These are phyloP conservation scores for Acomys russatus DNA, from an alignment of 2,797 vertebrate species.

Conservation along the genomic window DNA sequence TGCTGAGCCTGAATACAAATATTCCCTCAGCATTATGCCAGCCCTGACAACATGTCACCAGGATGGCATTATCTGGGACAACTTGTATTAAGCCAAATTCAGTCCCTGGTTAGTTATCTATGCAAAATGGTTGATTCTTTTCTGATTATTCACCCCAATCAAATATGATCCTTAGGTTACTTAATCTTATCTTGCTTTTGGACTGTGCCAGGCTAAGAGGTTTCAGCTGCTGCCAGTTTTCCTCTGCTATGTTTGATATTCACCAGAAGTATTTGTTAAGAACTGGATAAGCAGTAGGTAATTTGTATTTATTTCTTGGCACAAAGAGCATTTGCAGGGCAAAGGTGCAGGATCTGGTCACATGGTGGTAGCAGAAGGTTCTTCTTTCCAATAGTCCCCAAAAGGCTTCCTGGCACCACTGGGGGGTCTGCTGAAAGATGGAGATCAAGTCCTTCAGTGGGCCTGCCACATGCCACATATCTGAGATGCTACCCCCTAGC, in stretches of 20 bases:
- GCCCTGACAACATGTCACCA: conserved; percentile 34
- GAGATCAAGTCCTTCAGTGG: not conserved
- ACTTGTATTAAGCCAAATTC: conserved; percentile 10
- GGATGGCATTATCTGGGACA: conserved; percentile 27
- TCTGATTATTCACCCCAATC: not conserved
- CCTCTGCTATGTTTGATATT: conserved; percentile 38
- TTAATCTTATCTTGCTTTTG: conserved; percentile 59
- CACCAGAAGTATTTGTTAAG: conserved; percentile 79
- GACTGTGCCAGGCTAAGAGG: conserved; percentile 31
- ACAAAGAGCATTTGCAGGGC: conserved; percentile 27
- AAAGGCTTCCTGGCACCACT: not conserved
- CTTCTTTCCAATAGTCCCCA: conserved; percentile 14
- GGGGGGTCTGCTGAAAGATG: not conserved
- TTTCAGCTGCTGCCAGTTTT: conserved; percentile 36
- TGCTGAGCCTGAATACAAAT: conserved; percentile 70
- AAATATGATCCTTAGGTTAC: conserved; percentile 3
- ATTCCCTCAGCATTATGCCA: conserved; percentile 72
- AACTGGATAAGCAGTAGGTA: conserved; percentile 74
- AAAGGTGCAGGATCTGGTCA: conserved; percentile 25
- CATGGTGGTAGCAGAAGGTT: not conserved
- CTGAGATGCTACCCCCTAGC: not conserved
- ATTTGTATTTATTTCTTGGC: conserved; percentile 80
- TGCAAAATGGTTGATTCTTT: not conserved
- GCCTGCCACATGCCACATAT: not conserved
- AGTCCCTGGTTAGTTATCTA: conserved; percentile 61